Conservation (phyloP, 2,113 vertebrate genomes). For the Ranitomeya imitator region DNA sequence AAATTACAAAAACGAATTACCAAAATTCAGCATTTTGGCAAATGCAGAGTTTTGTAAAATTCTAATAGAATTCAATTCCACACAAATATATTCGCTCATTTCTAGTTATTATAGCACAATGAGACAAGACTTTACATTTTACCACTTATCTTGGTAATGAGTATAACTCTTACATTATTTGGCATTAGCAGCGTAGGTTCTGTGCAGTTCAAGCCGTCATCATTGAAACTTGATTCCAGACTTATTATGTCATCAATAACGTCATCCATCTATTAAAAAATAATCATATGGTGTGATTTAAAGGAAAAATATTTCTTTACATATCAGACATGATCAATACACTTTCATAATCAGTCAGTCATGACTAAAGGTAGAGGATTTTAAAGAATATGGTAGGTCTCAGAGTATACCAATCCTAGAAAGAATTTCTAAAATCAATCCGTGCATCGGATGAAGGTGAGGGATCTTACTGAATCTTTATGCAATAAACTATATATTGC, state of each 20-base stretch:
- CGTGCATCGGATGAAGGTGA: too few relatives aligned
- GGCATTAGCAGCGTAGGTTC: conserved; percentile 85
- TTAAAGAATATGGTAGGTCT: not conserved
- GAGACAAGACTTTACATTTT: not conserved
- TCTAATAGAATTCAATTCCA: too few relatives aligned
- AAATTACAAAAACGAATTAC: too few relatives aligned
- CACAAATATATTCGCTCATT: too few relatives aligned
- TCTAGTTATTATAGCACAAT: not conserved
- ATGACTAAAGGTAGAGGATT: not conserved
- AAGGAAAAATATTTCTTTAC: conserved; percentile 39
- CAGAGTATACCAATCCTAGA: too few relatives aligned
- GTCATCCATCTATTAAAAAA: conserved; percentile 85
- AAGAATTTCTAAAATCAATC: not conserved
- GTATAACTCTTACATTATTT: conserved; percentile 84
- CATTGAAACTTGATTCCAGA: conserved; percentile 90
- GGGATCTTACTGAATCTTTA: too few relatives aligned
- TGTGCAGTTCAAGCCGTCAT: conserved; percentile 84
- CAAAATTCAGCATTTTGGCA: too few relatives aligned
- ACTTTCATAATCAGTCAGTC: not conserved
- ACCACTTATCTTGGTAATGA: not conserved
- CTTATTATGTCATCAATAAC: conserved; percentile 91
- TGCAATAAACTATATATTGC: too few relatives aligned
- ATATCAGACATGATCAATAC: not conserved
- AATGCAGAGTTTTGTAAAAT: too few relatives aligned
- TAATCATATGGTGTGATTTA: conserved; percentile 39